phyloP scores from a whole-genome alignment of 2,888 invertebrate species.

The Polydrusus pterygomalis region DNA sequence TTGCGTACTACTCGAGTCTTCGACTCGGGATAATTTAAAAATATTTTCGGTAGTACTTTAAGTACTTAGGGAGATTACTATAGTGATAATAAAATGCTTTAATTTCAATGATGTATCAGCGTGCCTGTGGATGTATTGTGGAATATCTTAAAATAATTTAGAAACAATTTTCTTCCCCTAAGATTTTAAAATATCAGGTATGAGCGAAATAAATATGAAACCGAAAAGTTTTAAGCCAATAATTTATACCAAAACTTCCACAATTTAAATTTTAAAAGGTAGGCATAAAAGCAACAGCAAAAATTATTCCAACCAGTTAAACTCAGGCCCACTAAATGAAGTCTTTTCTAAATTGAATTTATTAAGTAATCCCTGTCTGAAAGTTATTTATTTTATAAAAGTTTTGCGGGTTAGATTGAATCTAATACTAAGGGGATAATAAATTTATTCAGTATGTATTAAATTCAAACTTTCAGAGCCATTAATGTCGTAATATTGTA shows the following conservation, averaged over 20 bases:
- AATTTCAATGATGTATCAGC: no score
- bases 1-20: no score
- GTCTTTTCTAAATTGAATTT: conserved; percentile 51
- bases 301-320: conserved; percentile 40
- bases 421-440: conserved; percentile 61
- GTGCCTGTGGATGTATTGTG: not conserved
- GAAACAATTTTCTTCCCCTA: not conserved
- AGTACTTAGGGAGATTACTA: no score
- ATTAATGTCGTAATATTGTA: conserved; percentile 21
- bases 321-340: conserved; percentile 40
- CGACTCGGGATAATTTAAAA: no score
- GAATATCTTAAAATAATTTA: not conserved
- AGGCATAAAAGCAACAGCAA: conserved; percentile 32
- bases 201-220: conserved; percentile 33
- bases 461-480: conserved; percentile 56
- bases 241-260: conserved; percentile 35
- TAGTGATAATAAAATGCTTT: no score
- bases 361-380: conserved; percentile 53
- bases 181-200: not conserved
- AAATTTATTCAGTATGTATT: conserved; percentile 60
- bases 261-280: conserved; percentile 40
- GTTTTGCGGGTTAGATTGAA: conserved; percentile 60
- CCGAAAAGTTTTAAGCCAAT: conserved; percentile 40
- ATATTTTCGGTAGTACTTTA: no score
- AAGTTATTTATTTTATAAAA: conserved; percentile 56